Percentiles rank a stretch among this genome's conserved stretches.
Evolutionary conservation across 2,888 invertebrate genomes (phyloP).

Genomic region (Andrena hattorfiana): DNA sequence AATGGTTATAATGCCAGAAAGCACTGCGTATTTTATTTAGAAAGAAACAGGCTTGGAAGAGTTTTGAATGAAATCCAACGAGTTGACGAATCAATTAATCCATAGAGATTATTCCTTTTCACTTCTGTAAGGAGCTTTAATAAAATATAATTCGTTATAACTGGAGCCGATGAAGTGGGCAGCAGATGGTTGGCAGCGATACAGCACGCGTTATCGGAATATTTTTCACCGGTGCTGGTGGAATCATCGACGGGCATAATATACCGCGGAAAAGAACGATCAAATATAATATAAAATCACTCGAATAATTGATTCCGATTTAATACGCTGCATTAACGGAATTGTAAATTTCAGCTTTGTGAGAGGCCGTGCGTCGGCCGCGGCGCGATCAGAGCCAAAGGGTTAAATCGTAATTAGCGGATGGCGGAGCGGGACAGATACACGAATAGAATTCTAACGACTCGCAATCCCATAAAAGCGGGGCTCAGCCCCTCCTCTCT

Average conservation of each 20-base stretch:
- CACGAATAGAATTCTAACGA: constrained; percentile 60
- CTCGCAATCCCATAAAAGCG: constrained; percentile 56
- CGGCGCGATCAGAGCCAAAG: constrained; percentile 50
- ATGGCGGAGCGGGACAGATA: constrained; percentile 59
- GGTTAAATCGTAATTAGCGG: constrained; percentile 72
- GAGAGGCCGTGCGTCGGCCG: constrained; percentile 27
- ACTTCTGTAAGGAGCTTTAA: neutral
- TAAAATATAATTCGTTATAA: constrained; percentile 11
- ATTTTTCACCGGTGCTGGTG: constrained; percentile 19
- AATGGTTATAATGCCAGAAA: no score
- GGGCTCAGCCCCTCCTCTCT: neutral
- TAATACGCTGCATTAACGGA: constrained; percentile 68
- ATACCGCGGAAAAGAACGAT: constrained; percentile 44
- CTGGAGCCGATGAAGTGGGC: neutral
- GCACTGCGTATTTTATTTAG: no score
- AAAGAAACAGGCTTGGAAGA: no score
- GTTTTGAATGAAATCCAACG: neutral
- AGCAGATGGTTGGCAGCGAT: neutral
- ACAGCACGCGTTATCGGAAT: constrained; percentile 14
- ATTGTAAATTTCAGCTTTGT: constrained; percentile 69
- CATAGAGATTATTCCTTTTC: neutral
- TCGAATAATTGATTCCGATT: constrained; percentile 65
- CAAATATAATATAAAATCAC: constrained; percentile 60
- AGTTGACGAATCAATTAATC: neutral
- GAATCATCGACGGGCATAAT: constrained; percentile 25